phyloP scores from a whole-genome alignment of 92 coral and sea anemone genomes.

The Siderastrea siderea region DNA sequence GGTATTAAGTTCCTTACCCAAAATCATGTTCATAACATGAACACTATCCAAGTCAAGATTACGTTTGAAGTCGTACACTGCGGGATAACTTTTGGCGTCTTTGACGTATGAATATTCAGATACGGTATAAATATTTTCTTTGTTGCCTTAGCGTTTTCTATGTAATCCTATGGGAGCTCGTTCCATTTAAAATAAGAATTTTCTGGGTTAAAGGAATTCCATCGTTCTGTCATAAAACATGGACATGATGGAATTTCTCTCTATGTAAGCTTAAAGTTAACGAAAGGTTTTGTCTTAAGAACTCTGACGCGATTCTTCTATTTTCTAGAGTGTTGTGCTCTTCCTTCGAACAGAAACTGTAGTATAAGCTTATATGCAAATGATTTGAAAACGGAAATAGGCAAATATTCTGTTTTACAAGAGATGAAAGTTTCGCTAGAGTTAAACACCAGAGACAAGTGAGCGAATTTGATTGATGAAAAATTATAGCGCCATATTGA shows the following conservation, averaged over 20 bases:
- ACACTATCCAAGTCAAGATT: background rate
- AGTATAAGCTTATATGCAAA: background rate
- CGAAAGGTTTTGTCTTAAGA: background rate
- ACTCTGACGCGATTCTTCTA: background rate
- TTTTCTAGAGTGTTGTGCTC: constrained; percentile 5
- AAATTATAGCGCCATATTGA: constrained; percentile 30
- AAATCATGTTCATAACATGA: constrained; percentile 32
- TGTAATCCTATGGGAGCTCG: background rate
- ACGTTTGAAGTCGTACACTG: background rate
- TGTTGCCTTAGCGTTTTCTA: constrained; percentile 45
- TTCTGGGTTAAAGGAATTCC: constrained; percentile 10
- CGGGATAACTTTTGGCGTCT: background rate
- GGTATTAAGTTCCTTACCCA: background rate
- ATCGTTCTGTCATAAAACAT: background rate
- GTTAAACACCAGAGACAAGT: background rate
- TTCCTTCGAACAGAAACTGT: background rate
- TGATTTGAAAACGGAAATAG: background rate
- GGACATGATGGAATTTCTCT: background rate
- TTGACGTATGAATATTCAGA: constrained; percentile 57
- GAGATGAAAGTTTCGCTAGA: background rate
- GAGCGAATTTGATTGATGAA: background rate
- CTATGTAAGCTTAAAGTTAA: background rate
- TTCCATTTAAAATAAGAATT: too few species aligned
- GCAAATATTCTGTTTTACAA: background rate
- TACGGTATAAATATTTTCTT: constrained; percentile 27